A percentile compares a stretch with the other conserved stretches of the same genome.
These are phyloP conservation scores for Fulica atra DNA, from an alignment of 2,113 vertebrate genomes.

Conservation along the genomic window DNA sequence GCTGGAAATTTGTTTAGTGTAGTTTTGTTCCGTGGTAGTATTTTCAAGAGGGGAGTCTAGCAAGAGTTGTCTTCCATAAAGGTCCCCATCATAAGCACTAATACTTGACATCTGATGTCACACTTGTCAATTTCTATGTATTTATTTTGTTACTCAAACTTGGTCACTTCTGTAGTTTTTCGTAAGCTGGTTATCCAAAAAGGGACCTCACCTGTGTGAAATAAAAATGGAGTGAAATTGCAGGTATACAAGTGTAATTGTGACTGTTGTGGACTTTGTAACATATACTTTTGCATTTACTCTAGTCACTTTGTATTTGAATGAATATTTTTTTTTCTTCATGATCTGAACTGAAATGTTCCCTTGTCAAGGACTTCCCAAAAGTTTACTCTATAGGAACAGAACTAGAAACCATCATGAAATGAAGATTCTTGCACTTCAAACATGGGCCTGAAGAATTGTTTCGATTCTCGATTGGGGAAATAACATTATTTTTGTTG, in stretches of 20 bases:
- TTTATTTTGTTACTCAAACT: background rate
- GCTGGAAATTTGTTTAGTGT: background rate
- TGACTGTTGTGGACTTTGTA: background rate
- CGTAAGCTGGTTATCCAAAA: background rate
- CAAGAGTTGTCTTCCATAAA: background rate
- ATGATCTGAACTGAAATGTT: background rate
- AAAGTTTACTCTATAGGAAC: background rate
- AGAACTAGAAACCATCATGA: background rate
- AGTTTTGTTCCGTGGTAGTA: background rate
- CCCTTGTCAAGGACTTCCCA: background rate
- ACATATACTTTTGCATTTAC: background rate
- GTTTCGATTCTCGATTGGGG: background rate
- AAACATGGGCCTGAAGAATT: rapidly evolving
- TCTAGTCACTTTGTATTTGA: background rate
- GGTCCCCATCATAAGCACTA: background rate
- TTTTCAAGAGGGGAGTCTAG: background rate
- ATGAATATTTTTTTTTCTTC: background rate
- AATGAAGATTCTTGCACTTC: background rate
- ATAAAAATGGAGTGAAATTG: background rate
- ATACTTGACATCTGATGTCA: background rate
- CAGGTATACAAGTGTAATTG: background rate
- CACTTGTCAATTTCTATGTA: background rate
- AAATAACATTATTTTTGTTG: background rate
- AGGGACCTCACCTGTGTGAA: background rate
- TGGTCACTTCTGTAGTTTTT: background rate